Evolutionary conservation across 1,140 invertebrate genomes (phyloP).

Genomic region (Bombus soroeensis): DNA sequence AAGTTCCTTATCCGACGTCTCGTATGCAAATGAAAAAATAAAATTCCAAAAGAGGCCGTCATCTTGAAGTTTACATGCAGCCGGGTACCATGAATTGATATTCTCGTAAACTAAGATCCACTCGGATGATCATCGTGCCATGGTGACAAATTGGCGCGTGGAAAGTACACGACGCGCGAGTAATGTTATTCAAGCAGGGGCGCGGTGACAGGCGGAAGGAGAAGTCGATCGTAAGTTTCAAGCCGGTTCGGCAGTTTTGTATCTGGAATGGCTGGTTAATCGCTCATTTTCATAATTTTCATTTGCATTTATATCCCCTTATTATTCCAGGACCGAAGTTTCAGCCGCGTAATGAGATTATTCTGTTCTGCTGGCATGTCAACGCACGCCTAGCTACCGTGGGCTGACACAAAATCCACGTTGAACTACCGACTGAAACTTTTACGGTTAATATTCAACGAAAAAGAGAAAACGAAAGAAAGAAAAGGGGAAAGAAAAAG

Average conservation of each 20-base stretch:
- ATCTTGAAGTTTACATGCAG: not conserved
- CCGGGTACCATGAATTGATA: not conserved
- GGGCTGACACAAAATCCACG: constrained; percentile 35
- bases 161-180: not conserved
- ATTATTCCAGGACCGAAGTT: constrained; percentile 63
- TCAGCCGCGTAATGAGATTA: constrained; percentile 63
- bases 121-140: not conserved
- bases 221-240: constrained; percentile 35
- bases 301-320: constrained; percentile 71
- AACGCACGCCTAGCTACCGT: constrained; percentile 57
- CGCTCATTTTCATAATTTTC: constrained; percentile 70
- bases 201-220: not conserved
- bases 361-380: constrained; percentile 48
- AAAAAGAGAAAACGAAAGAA: not conserved
- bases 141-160: not conserved
- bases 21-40: no score
- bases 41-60: no score
- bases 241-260: constrained; percentile 51
- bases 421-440: constrained; percentile 53
- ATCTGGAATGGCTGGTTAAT: constrained; percentile 51
- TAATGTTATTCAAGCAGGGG: not conserved
- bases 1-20: no score
- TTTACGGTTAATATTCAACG: constrained; percentile 62
- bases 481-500: not conserved
- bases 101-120: not conserved